These are phyloP conservation scores for Cephalopachus bancanus DNA, from an alignment of 2,797 vertebrate genomes.

Conservation along the genomic window DNA sequence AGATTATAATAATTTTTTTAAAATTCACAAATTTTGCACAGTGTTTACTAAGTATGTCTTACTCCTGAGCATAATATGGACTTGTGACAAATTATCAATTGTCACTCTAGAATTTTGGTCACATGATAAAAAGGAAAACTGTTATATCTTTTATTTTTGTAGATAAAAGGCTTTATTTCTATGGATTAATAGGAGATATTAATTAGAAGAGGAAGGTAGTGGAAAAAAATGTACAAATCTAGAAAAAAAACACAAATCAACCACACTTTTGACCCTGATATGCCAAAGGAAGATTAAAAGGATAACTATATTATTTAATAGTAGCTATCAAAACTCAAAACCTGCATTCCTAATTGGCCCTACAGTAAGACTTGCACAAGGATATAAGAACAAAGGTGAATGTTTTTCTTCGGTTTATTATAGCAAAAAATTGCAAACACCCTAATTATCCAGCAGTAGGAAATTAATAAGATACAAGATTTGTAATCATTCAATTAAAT, in stretches of 20 bases:
- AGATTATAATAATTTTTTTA: too few species aligned
- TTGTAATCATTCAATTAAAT: not conserved
- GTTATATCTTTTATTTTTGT: not conserved
- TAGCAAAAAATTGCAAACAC: not conserved
- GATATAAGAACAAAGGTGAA: conserved; percentile 2
- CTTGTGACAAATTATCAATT: not conserved
- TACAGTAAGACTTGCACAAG: not conserved
- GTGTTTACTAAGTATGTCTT: conserved; percentile 1
- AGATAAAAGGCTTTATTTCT: not conserved
- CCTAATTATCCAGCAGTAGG: not conserved
- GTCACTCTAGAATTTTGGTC: conserved; percentile 39
- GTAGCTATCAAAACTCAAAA: conserved; percentile 11
- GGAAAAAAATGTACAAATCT: conserved; percentile 1
- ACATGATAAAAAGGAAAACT: conserved; percentile 39
- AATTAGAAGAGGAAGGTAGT: not conserved
- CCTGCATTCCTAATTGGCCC: not conserved
- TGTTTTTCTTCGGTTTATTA: conserved; percentile 51
- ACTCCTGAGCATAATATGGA: not conserved
- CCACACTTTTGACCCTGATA: not conserved
- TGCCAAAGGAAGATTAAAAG: not conserved
- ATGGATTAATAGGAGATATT: not conserved
- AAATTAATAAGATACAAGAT: conserved; percentile 12
- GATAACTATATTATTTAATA: not conserved
- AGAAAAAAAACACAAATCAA: not conserved
- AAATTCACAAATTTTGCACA: conserved; percentile 6